phyloP scores from a whole-genome alignment of 2,888 invertebrate genomes.

The Cosmia trapezina region DNA sequence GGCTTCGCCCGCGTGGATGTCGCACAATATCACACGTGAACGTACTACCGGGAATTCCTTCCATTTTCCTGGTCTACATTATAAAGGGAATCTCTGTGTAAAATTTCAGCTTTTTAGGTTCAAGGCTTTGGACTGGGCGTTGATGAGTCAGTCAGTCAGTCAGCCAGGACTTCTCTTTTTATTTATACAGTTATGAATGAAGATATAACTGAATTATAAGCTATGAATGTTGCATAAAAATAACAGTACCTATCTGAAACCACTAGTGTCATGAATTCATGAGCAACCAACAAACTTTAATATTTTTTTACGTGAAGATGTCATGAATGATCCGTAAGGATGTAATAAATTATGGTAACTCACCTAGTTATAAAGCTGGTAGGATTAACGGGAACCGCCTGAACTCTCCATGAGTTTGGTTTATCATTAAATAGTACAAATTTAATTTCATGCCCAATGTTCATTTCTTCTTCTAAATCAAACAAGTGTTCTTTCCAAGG shows the following conservation, averaged over 20 bases:
- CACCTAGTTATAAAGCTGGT: slow-evolving; percentile 93
- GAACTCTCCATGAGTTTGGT: slow-evolving; percentile 94
- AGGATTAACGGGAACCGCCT: slow-evolving; percentile 94
- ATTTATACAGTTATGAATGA: too few relatives aligned
- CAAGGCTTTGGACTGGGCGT: too few relatives aligned
- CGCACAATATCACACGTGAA: too few relatives aligned
- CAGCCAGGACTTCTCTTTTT: too few relatives aligned
- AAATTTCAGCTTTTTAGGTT: too few relatives aligned
- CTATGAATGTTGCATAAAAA: not conserved
- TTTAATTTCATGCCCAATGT: slow-evolving; percentile 91
- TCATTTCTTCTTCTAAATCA: slow-evolving; percentile 94
- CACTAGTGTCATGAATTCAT: not conserved
- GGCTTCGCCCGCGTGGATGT: too few relatives aligned
- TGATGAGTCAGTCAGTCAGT: too few relatives aligned
- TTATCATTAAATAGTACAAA: slow-evolving; percentile 93
- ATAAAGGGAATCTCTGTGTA: too few relatives aligned
- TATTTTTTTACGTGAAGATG: not conserved
- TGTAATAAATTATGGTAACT: slow-evolving; percentile 38
- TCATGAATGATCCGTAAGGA: not conserved
- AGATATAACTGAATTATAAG: not conserved
- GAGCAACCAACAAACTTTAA: not conserved
- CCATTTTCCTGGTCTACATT: too few relatives aligned
- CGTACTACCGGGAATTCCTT: too few relatives aligned
- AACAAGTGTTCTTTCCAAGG: slow-evolving; percentile 98
- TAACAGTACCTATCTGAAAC: not conserved